Evolutionary conservation across 2,797 vertebrate genomes (phyloP), one percentile per base, ranked within the genome.

Genomic region (Alauda arvensis): DNA sequence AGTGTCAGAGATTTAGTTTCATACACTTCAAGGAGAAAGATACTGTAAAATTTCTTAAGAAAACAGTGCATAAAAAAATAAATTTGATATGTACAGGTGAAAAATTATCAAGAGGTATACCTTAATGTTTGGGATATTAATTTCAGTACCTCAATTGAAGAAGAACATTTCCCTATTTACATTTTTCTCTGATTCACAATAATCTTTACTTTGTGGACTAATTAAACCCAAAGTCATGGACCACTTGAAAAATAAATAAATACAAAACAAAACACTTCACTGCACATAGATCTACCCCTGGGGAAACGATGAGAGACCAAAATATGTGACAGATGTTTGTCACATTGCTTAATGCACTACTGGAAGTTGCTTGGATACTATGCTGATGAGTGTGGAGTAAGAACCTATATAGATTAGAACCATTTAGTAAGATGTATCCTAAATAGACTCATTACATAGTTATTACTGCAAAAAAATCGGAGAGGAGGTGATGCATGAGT

Each of bases 261-360:
- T 68, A 11, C 37, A 59, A 84, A 92, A 15, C 48, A 87, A 84
- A 92, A 66, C 62, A 91, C 45, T 92, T 52, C 72, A 77, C 21
- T 92, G 77, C 42, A 65, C 75, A 77, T 39, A 65, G 40, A 82
- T 84, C 17, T 84, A 7, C 17, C 46, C 31, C 29, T 48, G 18
- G 57, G 83, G 61, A 88, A 81, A 91, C 10, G 12, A 56, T 31
- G 31, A 88, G 37, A 66, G 67, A 87, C 69, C 17, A 91, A 84
- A 91, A 77, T 70, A 85, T 18, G 65, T 7, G 29, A 53, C 92
- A 94, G 82, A 85, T 92, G 87, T 65, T 91, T 83, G 37, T 83
- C 57, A 80, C 42, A 40, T 62, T 88, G 69, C 59, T 91, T 83
- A 93, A 85, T 83, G 55, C 52, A 83, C 51, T 88, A 45, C 37